Percentiles rank a stretch among this genome's conserved stretches.
phyloP scores from a whole-genome alignment of 2,888 invertebrate species.

The Agriopis aurantiaria region DNA sequence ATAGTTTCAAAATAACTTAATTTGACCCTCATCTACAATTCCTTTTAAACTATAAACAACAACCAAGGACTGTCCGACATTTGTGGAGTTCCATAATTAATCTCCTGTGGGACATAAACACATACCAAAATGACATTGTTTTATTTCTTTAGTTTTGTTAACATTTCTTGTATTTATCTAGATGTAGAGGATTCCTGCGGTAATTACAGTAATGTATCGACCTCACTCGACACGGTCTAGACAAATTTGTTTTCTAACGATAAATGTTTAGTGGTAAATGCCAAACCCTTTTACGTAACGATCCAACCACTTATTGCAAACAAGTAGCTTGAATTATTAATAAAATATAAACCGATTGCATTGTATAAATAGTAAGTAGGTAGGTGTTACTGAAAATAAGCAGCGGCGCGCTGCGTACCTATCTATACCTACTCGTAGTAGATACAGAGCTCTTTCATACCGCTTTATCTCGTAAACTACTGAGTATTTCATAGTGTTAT shows the following conservation, averaged over 20 bases:
- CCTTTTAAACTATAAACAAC: slow-evolving; percentile 12
- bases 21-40: slow-evolving; percentile 4
- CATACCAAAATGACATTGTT: slow-evolving; percentile 1
- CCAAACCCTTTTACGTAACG: not conserved
- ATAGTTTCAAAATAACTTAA: slow-evolving; percentile 5
- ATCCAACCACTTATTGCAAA: not conserved
- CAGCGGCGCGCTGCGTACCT: no score
- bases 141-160: slow-evolving; percentile 1
- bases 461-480: no score
- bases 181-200: not conserved
- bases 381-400: no score
- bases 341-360: no score
- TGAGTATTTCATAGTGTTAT: no score
- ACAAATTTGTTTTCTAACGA: not conserved
- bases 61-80: slow-evolving; percentile 7
- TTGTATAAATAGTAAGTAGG: no score
- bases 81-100: slow-evolving; percentile 13
- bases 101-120: slow-evolving; percentile 15
- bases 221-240: not conserved
- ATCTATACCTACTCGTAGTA: no score
- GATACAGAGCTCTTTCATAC: no score
- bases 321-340: no score
- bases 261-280: not conserved
- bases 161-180: slow-evolving; percentile 1
- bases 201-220: slow-evolving; percentile 1